Evolutionary conservation across 2,797 vertebrate genomes (phyloP).

Genomic region (Gambusia yucatana): DNA sequence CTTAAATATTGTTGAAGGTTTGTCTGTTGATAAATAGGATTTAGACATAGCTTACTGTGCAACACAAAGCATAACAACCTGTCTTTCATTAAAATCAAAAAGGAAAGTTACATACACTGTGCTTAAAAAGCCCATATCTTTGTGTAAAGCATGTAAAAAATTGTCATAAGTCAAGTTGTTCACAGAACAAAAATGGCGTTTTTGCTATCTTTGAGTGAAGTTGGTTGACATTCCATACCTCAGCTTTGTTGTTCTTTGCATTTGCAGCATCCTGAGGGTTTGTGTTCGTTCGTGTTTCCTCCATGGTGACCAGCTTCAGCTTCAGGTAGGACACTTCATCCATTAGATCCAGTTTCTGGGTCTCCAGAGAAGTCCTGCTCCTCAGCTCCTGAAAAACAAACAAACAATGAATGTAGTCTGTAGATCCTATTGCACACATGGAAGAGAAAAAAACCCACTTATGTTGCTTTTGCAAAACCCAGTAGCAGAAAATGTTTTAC

Average conservation of each 20-base stretch:
- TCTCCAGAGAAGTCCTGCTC: slow-evolving; percentile 92
- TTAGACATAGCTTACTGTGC: not conserved
- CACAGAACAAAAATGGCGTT: not conserved
- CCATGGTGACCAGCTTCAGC: slow-evolving; percentile 92
- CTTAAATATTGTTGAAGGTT: not conserved
- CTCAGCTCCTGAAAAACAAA: slow-evolving; percentile 86
- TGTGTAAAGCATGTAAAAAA: not conserved
- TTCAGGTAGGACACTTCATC: slow-evolving; percentile 94
- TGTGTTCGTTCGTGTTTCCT: slow-evolving; percentile 84
- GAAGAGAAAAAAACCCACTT: not conserved
- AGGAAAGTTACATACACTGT: not conserved
- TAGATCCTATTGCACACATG: slow-evolving; percentile 4
- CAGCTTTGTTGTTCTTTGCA: slow-evolving; percentile 90
- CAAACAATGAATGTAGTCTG: slow-evolving; percentile 10
- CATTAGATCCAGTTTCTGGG: slow-evolving; percentile 94
- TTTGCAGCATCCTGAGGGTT: slow-evolving; percentile 76
- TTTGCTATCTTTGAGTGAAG: not conserved
- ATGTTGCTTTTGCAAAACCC: not conserved
- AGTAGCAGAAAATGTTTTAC: not conserved
- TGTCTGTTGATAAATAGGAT: not conserved
- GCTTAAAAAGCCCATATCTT: not conserved
- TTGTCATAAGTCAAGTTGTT: not conserved
- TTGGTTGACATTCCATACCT: slow-evolving; percentile 77
- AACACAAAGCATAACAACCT: not conserved
- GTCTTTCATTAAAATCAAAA: not conserved